Percentiles rank a stretch among this genome's conserved stretches.
Conservation (phyloP, 2,888 invertebrate genomes). For the Chaitophorus viminalis region DNA sequence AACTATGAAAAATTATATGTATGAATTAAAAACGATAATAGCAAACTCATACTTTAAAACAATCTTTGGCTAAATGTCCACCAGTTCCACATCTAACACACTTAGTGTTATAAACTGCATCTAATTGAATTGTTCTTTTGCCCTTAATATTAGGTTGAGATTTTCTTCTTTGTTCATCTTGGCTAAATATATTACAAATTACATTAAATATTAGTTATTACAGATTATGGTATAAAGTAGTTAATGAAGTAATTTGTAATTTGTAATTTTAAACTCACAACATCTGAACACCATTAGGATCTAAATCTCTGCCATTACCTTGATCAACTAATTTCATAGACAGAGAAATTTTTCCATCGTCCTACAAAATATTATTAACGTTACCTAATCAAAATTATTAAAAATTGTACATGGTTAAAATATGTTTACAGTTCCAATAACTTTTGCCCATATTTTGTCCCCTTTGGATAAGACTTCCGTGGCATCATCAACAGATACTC, state of each 20-base stretch:
- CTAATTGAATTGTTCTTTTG: slow-evolving; percentile 67
- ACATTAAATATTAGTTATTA: too few species aligned
- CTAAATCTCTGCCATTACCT: slow-evolving; percentile 68
- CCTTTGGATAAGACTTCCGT: slow-evolving; percentile 67
- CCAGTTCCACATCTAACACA: slow-evolving; percentile 68
- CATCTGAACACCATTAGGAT: slow-evolving; percentile 68
- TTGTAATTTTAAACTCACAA: slow-evolving; percentile 65
- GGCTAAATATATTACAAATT: slow-evolving; percentile 63
- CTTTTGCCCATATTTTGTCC: slow-evolving; percentile 68
- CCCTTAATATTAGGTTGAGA: slow-evolving; percentile 65
- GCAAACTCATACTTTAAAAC: slow-evolving; percentile 66
- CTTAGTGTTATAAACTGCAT: slow-evolving; percentile 68
- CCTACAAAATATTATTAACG: slow-evolving; percentile 64
- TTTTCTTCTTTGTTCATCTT: slow-evolving; percentile 67
- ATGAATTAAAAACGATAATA: too few species aligned
- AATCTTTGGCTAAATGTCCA: slow-evolving; percentile 68
- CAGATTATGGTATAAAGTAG: neutral
- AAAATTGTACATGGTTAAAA: neutral
- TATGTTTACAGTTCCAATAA: slow-evolving; percentile 65
- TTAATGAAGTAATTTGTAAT: neutral
- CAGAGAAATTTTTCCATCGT: slow-evolving; percentile 67
- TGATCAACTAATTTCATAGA: slow-evolving; percentile 69
- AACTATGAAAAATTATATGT: too few species aligned
- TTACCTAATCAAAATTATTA: neutral
- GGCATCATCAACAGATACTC: slow-evolving; percentile 66